phyloP scores from a whole-genome alignment of 2,797 vertebrate species.

The Paratrypauchen microcephalus region DNA sequence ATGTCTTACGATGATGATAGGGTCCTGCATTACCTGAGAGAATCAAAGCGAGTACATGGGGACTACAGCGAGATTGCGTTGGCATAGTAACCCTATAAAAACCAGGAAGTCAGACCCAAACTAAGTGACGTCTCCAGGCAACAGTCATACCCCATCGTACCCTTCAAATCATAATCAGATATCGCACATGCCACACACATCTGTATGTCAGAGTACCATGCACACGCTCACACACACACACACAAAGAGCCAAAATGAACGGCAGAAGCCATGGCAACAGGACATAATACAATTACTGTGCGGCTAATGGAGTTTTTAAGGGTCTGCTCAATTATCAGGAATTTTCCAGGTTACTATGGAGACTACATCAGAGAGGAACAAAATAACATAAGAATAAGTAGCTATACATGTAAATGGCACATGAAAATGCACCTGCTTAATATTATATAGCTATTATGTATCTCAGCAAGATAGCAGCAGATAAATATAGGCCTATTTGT shows the following conservation, averaged over 20 bases:
- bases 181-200: not conserved
- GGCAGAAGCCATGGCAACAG: constrained; percentile 70
- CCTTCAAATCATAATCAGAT: constrained; percentile 9
- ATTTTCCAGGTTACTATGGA: constrained; percentile 15
- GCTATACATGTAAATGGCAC: not conserved
- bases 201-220: not conserved
- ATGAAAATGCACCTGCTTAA: not conserved
- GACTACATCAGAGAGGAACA: not conserved
- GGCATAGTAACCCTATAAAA: constrained; percentile 1
- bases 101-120: constrained; percentile 1
- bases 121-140: not conserved
- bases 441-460: not conserved
- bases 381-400: not conserved
- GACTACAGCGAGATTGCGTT: not conserved
- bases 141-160: not conserved
- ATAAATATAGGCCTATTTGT: not conserved
- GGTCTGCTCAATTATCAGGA: constrained; percentile 11
- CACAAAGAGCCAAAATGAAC: constrained; percentile 17
- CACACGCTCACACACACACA: constrained; percentile 5
- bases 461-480: not conserved
- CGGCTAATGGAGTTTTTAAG: constrained; percentile 21
- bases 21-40: not conserved
- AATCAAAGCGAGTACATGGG: not conserved
- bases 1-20: not conserved
- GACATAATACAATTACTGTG: constrained; percentile 60